Percentiles rank a stretch among this genome's conserved stretches.
phyloP scores from a whole-genome alignment of 1,140 invertebrate genomes.

The Drosophila truncata region DNA sequence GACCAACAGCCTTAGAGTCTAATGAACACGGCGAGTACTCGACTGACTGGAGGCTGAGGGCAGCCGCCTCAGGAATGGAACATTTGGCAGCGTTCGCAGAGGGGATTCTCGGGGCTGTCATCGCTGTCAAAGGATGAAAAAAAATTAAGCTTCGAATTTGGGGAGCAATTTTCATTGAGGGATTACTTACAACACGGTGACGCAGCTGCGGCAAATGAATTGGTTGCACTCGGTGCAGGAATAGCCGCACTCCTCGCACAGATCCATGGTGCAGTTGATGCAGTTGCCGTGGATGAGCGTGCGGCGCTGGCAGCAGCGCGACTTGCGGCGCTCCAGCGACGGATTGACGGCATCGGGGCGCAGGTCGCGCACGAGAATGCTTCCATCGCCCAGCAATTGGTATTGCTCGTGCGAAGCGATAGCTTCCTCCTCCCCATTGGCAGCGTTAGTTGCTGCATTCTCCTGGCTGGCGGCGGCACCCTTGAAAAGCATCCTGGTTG shows the following conservation, averaged over 20 bases:
- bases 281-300: conserved; percentile 61
- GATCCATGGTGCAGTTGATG: conserved; percentile 58
- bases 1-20: not conserved
- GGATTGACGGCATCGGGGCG: conserved; percentile 52
- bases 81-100: conserved; percentile 70
- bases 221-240: conserved; percentile 67
- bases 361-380: conserved; percentile 50
- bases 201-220: conserved; percentile 72
- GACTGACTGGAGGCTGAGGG: not conserved
- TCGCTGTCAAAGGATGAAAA: no score
- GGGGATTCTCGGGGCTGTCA: conserved; percentile 38
- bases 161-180: no score
- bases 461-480: conserved; percentile 38
- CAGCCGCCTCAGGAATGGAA: conserved; percentile 23
- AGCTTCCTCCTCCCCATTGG: no score
- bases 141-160: no score
- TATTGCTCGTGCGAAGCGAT: conserved; percentile 41
- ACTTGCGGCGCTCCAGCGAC: conserved; percentile 33
- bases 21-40: conserved; percentile 7
- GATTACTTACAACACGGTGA: conserved; percentile 77
- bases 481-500: conserved; percentile 64
- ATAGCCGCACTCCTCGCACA: conserved; percentile 78
- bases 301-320: conserved; percentile 58
- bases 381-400: conserved; percentile 52
- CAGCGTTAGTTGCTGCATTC: not conserved